Conservation (phyloP, 2,797 vertebrate genomes). For the Schizopygopsis malacanthus region DNA sequence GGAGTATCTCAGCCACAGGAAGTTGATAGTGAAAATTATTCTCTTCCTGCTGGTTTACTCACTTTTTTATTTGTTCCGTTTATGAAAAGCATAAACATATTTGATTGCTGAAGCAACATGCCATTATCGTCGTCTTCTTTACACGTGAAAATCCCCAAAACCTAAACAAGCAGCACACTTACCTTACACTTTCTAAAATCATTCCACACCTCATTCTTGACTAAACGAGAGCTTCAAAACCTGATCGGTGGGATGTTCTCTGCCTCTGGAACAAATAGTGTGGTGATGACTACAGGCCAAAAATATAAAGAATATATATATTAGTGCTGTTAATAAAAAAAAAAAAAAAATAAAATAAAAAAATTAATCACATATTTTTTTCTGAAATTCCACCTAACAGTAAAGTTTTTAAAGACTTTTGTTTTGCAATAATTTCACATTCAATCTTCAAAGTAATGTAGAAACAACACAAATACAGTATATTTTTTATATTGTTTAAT, state of each 20-base stretch:
- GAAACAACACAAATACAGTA: background rate
- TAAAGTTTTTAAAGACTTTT: no score
- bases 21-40: slow-evolving; percentile 70
- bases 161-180: slow-evolving; percentile 35
- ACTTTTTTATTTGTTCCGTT: slow-evolving; percentile 67
- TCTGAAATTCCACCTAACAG: no score
- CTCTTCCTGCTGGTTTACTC: slow-evolving; percentile 68
- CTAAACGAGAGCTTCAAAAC: slow-evolving; percentile 54
- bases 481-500: background rate
- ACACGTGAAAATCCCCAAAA: background rate
- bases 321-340: background rate
- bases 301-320: background rate
- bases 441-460: background rate
- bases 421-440: no score
- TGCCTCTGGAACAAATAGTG: background rate
- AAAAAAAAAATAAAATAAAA: fast-evolving
- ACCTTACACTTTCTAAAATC: slow-evolving; percentile 5
- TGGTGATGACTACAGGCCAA: background rate
- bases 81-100: slow-evolving; percentile 39
- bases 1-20: slow-evolving; percentile 68
- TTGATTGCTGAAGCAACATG: slow-evolving; percentile 29
- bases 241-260: slow-evolving; percentile 43
- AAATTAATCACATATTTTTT: no score
- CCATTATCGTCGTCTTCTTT: slow-evolving; percentile 38
- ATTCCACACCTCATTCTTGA: slow-evolving; percentile 32